Evolutionary conservation across 1,140 invertebrate species (phyloP).

Genomic region (Schmidtea mediterranea): DNA sequence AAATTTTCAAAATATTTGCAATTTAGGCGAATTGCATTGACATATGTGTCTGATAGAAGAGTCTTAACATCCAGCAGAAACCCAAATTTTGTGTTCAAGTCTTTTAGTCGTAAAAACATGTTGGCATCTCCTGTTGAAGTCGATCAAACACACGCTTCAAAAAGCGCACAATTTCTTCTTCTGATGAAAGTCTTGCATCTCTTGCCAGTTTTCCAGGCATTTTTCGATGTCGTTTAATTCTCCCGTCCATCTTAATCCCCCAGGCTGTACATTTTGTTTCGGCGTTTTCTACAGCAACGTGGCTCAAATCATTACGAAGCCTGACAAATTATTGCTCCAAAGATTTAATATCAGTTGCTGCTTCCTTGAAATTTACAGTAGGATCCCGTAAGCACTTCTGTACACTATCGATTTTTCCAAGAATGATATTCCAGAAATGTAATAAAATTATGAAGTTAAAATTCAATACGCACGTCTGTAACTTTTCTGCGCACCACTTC

Average conservation of each 20-base stretch:
- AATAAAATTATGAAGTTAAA: too few relatives aligned
- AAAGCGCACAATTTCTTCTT: constrained; percentile 6
- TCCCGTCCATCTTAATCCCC: constrained; percentile 3
- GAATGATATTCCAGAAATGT: neutral
- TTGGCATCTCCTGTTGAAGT: constrained; percentile 6
- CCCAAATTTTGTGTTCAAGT: too few relatives aligned
- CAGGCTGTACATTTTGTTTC: constrained; percentile 1
- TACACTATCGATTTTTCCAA: neutral
- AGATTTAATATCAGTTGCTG: constrained; percentile 5
- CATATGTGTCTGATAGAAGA: too few relatives aligned
- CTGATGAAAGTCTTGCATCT: constrained; percentile 6
- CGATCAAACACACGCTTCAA: constrained; percentile 9
- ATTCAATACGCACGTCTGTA: too few relatives aligned
- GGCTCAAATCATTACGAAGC: constrained; percentile 4
- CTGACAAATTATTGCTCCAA: constrained; percentile 5
- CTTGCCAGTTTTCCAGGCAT: constrained; percentile 6
- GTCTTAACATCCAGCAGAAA: too few relatives aligned
- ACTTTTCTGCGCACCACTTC: too few relatives aligned
- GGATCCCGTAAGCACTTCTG: neutral
- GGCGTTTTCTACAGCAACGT: constrained; percentile 7
- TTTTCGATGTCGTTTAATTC: constrained; percentile 3
- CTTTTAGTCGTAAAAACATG: too few relatives aligned
- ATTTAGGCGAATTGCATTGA: too few relatives aligned
- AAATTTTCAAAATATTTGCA: too few relatives aligned
- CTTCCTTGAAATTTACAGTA: constrained; percentile 6